phyloP scores from a whole-genome alignment of 2,888 invertebrate species.

The Xestoiulus laeticollis region DNA sequence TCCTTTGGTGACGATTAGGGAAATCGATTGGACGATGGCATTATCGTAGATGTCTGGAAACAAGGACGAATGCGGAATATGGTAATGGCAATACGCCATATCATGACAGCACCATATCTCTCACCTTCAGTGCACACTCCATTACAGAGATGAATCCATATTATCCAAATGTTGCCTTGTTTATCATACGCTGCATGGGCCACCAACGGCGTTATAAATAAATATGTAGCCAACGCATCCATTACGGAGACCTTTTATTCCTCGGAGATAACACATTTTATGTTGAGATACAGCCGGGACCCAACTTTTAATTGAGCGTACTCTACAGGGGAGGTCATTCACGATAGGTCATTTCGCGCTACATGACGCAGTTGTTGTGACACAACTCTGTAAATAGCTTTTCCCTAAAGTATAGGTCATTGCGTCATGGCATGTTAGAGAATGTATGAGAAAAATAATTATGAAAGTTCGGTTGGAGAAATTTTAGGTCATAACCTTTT shows the following conservation, averaged over 20 bases:
- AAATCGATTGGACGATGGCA: not conserved
- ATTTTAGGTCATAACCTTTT: no score
- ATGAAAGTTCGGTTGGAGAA: no score
- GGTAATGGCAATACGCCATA: conserved; percentile 1
- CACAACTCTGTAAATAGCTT: not conserved
- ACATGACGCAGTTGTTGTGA: not conserved
- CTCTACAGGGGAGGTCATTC: not conserved
- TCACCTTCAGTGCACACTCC: conserved; percentile 39
- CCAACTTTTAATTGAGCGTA: conserved; percentile 15
- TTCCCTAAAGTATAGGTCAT: not conserved
- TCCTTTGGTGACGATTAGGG: not conserved
- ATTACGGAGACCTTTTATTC: not conserved
- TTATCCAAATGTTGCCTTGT: conserved; percentile 16
- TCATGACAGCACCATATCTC: conserved; percentile 32
- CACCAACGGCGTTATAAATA: conserved; percentile 13
- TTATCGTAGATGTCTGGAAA: conserved; percentile 13
- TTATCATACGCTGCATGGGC: not conserved
- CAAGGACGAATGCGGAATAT: conserved; percentile 3
- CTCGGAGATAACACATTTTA: not conserved
- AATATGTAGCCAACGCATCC: not conserved
- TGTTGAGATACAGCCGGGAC: not conserved
- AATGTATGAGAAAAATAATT: not conserved
- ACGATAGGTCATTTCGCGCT: not conserved
- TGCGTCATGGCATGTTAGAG: not conserved
- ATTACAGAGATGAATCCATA: conserved; percentile 22